Evolutionary conservation across 2,888 invertebrate species (phyloP).

Genomic region (Drosophila monieri): DNA sequence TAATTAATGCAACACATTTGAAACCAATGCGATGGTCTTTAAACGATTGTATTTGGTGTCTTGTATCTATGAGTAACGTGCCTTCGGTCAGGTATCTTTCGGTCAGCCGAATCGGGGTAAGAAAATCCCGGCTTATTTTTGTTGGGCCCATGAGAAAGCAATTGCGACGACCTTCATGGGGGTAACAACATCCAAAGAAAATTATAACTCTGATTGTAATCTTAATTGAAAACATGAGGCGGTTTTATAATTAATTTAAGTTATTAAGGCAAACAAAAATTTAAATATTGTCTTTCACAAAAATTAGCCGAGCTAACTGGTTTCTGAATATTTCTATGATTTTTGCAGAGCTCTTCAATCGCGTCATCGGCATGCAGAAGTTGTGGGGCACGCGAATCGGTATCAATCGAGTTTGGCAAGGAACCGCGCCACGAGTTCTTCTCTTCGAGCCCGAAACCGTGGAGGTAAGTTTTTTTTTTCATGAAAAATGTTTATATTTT

Average conservation of each 20-base stretch:
- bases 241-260: neutral
- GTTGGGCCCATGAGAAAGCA: slow-evolving; percentile 65
- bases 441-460: slow-evolving; percentile 85
- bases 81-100: slow-evolving; percentile 35
- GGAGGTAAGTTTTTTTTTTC: slow-evolving; percentile 79
- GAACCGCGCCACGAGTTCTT: slow-evolving; percentile 84
- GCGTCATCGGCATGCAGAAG: slow-evolving; percentile 84
- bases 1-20: slow-evolving; percentile 70
- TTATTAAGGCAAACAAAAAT: neutral
- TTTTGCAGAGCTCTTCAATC: slow-evolving; percentile 84
- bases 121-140: slow-evolving; percentile 48
- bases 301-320: slow-evolving; percentile 39
- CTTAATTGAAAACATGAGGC: neutral
- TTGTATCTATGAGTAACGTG: slow-evolving; percentile 60
- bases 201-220: neutral
- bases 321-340: slow-evolving; percentile 41
- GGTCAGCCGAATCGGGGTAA: slow-evolving; percentile 8
- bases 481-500: neutral
- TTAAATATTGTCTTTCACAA: slow-evolving; percentile 53
- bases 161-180: slow-evolving; percentile 60
- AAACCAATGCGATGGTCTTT: slow-evolving; percentile 14
- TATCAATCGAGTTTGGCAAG: slow-evolving; percentile 85
- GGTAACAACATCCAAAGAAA: neutral
- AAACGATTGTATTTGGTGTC: slow-evolving; percentile 16
- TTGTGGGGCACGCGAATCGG: slow-evolving; percentile 85